phyloP scores from a whole-genome alignment of 1,140 invertebrate genomes.

The Hyphantria cunea region DNA sequence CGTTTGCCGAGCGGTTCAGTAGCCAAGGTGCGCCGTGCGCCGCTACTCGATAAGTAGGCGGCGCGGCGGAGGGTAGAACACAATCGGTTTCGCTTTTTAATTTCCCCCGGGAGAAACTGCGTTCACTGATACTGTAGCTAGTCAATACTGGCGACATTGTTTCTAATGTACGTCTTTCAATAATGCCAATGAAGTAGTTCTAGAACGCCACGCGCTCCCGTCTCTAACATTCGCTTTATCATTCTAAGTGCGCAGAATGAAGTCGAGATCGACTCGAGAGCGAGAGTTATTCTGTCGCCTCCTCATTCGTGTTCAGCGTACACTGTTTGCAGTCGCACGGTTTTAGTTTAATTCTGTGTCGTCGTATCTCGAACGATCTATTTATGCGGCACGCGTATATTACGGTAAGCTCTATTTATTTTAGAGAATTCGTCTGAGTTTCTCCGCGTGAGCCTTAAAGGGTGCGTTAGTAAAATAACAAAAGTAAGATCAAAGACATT shows the following conservation, averaged over 20 bases:
- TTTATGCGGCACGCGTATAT: background rate
- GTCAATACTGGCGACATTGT: constrained; percentile 20
- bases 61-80: constrained; percentile 5
- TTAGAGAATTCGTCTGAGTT: background rate
- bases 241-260: too few relatives aligned
- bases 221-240: too few relatives aligned
- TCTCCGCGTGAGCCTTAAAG: too few relatives aligned
- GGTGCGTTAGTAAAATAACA: too few relatives aligned
- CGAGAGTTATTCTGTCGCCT: background rate
- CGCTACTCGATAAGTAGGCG: constrained; percentile 27
- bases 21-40: background rate
- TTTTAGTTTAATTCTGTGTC: background rate
- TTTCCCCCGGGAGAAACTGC: constrained; percentile 32
- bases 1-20: constrained; percentile 6
- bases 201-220: background rate
- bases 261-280: background rate
- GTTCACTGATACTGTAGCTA: constrained; percentile 12
- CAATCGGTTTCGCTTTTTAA: constrained; percentile 31
- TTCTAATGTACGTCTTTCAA: constrained; percentile 29
- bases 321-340: background rate
- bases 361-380: background rate
- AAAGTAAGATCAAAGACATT: background rate
- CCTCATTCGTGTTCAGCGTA: background rate
- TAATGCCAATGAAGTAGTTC: constrained; percentile 14
- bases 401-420: background rate